phyloP scores from a whole-genome alignment of 2,113 vertebrate genomes.

The Gymnogyps californianus region DNA sequence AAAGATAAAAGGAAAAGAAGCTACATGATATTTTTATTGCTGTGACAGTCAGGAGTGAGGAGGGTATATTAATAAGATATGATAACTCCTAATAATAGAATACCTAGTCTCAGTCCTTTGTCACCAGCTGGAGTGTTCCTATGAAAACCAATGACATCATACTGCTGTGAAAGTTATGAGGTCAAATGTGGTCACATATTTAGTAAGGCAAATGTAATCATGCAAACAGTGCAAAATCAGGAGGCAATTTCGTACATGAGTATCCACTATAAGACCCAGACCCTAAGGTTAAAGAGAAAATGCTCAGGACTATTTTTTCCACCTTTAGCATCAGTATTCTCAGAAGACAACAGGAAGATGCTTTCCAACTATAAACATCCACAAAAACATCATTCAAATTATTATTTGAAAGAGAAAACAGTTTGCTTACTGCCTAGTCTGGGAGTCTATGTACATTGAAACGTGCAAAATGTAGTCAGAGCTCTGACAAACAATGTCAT shows the following conservation, averaged over 20 bases:
- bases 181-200: background rate
- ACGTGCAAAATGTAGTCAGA: background rate
- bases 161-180: background rate
- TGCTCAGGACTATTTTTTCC: background rate
- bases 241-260: background rate
- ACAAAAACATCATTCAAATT: background rate
- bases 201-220: background rate
- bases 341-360: background rate
- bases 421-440: background rate
- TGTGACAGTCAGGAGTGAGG: background rate
- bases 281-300: background rate
- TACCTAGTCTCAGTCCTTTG: background rate
- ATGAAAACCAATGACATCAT: background rate
- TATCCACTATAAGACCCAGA: background rate
- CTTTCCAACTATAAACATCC: background rate
- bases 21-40: background rate
- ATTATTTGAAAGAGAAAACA: background rate
- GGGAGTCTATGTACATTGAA: background rate
- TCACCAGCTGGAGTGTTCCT: background rate
- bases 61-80: background rate
- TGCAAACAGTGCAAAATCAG: background rate
- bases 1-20: background rate
- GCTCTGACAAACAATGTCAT: background rate
- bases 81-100: background rate
- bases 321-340: background rate